These are phyloP conservation scores for Hemicentrotus pulcherrimus DNA, from an alignment of 35 echinoderm and acorn worm species.

Conservation along the genomic window DNA sequence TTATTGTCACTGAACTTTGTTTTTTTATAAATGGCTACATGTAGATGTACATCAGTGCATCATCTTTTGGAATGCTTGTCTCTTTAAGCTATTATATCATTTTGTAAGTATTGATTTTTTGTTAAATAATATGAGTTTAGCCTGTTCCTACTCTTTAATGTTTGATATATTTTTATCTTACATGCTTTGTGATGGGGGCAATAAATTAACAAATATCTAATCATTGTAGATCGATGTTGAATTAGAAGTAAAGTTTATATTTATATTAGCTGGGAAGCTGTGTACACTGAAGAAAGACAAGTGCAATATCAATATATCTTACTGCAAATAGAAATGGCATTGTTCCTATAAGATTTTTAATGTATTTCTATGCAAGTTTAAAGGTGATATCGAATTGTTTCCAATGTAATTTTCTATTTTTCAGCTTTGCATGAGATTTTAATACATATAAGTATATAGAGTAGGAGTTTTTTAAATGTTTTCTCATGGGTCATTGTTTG, in stretches of 20 bases:
- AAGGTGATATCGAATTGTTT: not conserved
- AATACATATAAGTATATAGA: too few relatives aligned
- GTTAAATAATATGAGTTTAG: not conserved
- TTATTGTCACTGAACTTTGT: too few relatives aligned
- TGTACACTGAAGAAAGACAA: not conserved
- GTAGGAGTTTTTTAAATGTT: not conserved
- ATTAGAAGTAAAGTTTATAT: not conserved
- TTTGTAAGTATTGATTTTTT: not conserved
- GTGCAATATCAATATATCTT: not conserved
- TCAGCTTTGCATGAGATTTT: not conserved
- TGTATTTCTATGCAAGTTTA: not conserved
- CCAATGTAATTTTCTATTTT: not conserved
- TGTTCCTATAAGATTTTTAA: not conserved
- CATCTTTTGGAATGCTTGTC: not conserved
- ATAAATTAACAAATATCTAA: too few relatives aligned
- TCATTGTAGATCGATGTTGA: not conserved
- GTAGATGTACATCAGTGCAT: too few relatives aligned
- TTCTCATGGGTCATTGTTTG: not conserved
- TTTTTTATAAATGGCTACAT: too few relatives aligned
- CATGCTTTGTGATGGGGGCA: too few relatives aligned
- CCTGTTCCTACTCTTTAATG: not conserved
- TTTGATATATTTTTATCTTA: not conserved
- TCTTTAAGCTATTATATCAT: not conserved
- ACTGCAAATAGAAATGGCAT: not conserved
- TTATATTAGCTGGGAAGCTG: too few relatives aligned